A percentile compares a stretch with the other conserved stretches of the same genome.
Evolutionary conservation across 1,140 invertebrate genomes (phyloP).

Genomic region (Pinna nobilis): DNA sequence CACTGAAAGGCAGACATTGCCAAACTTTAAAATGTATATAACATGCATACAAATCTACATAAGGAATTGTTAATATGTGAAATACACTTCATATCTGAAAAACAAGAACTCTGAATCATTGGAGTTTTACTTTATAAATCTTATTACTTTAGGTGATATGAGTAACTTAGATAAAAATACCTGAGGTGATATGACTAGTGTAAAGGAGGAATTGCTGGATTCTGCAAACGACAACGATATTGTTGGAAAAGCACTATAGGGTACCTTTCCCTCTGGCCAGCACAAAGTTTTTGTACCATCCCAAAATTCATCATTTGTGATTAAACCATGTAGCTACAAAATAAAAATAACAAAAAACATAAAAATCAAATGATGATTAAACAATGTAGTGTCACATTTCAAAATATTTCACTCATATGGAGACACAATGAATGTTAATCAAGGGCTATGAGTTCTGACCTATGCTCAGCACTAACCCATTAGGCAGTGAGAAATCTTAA

Average conservation of each 20-base stretch:
- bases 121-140: too few relatives aligned
- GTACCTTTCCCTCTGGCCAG: slow-evolving; percentile 46
- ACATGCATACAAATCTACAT: neutral
- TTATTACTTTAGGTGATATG: too few relatives aligned
- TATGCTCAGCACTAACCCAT: too few relatives aligned
- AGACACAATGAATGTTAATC: too few relatives aligned
- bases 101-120: neutral
- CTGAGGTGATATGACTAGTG: slow-evolving; percentile 60
- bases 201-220: slow-evolving; percentile 47
- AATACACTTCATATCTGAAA: neutral
- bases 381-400: too few relatives aligned
- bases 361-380: too few relatives aligned
- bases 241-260: slow-evolving; percentile 57
- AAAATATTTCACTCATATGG: too few relatives aligned
- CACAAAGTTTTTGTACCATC: slow-evolving; percentile 59
- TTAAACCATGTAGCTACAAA: slow-evolving; percentile 6
- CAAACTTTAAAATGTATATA: too few relatives aligned
- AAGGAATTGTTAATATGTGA: neutral
- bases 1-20: too few relatives aligned
- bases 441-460: too few relatives aligned
- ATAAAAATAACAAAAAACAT: too few relatives aligned
- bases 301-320: slow-evolving; percentile 54
- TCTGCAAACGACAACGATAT: slow-evolving; percentile 51
- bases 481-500: too few relatives aligned
- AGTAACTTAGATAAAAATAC: slow-evolving; percentile 48